Conservation (phyloP, 2,888 invertebrate species). For the Chydorus sphaericus region DNA sequence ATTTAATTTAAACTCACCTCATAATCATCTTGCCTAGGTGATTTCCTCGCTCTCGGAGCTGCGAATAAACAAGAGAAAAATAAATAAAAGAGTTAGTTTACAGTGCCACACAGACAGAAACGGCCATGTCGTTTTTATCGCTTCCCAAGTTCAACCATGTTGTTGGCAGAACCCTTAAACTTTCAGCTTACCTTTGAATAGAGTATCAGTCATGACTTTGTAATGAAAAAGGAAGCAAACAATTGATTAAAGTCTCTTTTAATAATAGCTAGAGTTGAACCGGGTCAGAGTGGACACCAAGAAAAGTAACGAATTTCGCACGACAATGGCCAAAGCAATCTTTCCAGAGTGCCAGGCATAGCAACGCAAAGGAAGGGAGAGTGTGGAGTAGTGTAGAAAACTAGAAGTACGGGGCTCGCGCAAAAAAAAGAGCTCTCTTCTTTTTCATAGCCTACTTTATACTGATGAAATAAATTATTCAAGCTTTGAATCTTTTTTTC, state of each 20-base stretch:
- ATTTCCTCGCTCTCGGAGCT: conserved; percentile 14
- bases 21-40: conserved; percentile 14
- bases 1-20: conserved; percentile 3
- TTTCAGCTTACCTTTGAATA: conserved; percentile 14
- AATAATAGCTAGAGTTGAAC: not conserved
- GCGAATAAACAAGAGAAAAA: not conserved
- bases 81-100: no score
- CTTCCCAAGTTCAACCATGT: not conserved
- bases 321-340: not conserved
- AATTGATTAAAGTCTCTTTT: no score
- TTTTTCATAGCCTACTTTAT: no score
- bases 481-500: no score
- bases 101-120: no score
- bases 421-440: no score
- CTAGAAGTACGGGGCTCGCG: no score
- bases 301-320: not conserved
- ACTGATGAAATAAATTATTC: no score
- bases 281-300: not conserved
- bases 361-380: no score
- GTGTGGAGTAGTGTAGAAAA: no score
- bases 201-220: conserved; percentile 12
- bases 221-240: no score
- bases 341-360: not conserved
- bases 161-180: not conserved
- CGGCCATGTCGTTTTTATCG: no score